A percentile compares a stretch with the other conserved stretches of the same genome.
Evolutionary conservation across 2,797 vertebrate genomes (phyloP).

Genomic region (Ctenopoma kingsleyae): DNA sequence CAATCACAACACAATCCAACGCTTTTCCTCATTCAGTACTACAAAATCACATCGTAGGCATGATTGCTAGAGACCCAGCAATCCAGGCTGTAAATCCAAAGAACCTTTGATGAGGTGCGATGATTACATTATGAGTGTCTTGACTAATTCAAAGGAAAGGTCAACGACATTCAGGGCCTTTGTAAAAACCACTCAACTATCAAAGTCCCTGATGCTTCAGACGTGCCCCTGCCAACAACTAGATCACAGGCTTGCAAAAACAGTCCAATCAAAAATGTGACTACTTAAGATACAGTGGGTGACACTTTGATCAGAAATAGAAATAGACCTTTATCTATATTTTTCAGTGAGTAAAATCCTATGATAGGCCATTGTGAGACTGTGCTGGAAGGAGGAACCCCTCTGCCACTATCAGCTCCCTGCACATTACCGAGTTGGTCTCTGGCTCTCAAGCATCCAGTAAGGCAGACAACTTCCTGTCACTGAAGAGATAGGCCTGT

Average conservation of each 20-base stretch:
- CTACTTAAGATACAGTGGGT: constrained; percentile 16
- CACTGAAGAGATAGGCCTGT: constrained; percentile 32
- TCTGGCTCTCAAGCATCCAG: constrained; percentile 3
- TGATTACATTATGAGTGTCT: constrained; percentile 31
- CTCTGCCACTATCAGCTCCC: constrained; percentile 41
- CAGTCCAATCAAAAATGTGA: constrained; percentile 1
- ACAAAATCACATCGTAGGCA: constrained; percentile 13
- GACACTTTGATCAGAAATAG: constrained; percentile 18
- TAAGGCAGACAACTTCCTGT: constrained; percentile 34
- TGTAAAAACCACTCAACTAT: constrained; percentile 30
- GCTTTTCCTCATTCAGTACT: constrained; percentile 6
- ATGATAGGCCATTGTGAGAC: not conserved
- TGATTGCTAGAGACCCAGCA: not conserved
- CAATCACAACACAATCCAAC: constrained; percentile 17
- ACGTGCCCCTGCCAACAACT: constrained; percentile 3
- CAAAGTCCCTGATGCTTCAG: constrained; percentile 32
- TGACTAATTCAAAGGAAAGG: constrained; percentile 48
- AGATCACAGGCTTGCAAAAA: constrained; percentile 9
- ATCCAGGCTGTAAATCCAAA: constrained; percentile 16
- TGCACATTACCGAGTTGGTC: constrained; percentile 21
- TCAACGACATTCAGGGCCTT: constrained; percentile 29
- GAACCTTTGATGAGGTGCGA: constrained; percentile 20
- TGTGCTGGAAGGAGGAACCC: constrained; percentile 32
- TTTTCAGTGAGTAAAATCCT: constrained; percentile 1
- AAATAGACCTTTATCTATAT: constrained; percentile 14